Conservation (phyloP, 2,113 vertebrate genomes). For the Tretioscincus oriximinensis region DNA sequence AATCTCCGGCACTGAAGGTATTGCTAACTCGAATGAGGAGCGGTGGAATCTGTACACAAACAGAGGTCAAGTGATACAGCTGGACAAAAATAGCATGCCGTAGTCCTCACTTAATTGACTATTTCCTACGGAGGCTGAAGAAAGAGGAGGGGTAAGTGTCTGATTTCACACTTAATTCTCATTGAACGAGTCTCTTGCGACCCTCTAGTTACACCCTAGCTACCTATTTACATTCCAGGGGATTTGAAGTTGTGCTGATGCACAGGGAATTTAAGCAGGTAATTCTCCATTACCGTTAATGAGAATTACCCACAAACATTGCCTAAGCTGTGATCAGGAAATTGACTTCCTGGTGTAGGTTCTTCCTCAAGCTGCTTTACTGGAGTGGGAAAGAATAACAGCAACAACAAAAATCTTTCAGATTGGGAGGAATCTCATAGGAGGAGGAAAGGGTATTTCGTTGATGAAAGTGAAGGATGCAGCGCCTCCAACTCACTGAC, state of each 20-base stretch:
- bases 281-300: slow-evolving; percentile 14
- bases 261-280: slow-evolving; percentile 28
- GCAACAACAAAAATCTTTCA: not conserved
- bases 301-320: slow-evolving; percentile 13
- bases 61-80: not conserved
- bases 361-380: slow-evolving; percentile 6
- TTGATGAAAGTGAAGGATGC: not conserved
- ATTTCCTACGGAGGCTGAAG: slow-evolving; percentile 44
- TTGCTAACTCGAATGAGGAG: not conserved
- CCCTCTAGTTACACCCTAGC: slow-evolving; percentile 10
- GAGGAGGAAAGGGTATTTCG: slow-evolving; percentile 17
- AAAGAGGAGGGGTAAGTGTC: slow-evolving; percentile 22
- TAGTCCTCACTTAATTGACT: slow-evolving; percentile 32
- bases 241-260: not conserved
- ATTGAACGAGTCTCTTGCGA: slow-evolving; percentile 37
- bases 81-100: slow-evolving; percentile 4
- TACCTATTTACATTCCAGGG: slow-evolving; percentile 36
- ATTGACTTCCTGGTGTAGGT: not conserved
- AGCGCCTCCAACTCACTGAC: too few species aligned
- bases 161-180: slow-evolving; percentile 42
- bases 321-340: not conserved
- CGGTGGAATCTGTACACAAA: not conserved
- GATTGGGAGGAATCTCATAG: slow-evolving; percentile 6
- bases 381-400: not conserved
- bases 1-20: not conserved